Evolutionary conservation across 2,113 vertebrate genomes (phyloP).

Genomic region (Sula dactylatra): DNA sequence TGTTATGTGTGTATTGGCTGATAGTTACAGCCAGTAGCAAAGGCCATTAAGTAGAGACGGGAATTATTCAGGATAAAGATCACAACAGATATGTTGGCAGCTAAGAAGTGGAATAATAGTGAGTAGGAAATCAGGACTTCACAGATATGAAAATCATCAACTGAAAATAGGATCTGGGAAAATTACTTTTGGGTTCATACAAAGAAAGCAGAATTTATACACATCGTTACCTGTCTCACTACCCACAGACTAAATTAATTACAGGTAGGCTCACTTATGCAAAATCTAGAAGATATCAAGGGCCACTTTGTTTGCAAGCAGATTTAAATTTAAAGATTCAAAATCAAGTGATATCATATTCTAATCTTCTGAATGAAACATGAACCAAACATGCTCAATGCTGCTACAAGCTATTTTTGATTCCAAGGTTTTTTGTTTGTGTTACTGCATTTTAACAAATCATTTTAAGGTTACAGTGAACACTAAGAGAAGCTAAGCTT

Average conservation of each 20-base stretch:
- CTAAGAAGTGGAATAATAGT: background rate
- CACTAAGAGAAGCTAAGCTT: background rate
- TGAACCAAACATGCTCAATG: background rate
- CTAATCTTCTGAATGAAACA: background rate
- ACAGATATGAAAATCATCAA: background rate
- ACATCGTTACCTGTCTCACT: background rate
- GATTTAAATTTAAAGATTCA: background rate
- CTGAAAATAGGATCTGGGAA: background rate
- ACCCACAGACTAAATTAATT: background rate
- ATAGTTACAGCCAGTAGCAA: background rate
- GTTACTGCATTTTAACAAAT: background rate
- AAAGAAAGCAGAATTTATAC: background rate
- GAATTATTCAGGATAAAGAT: background rate
- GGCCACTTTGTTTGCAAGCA: background rate
- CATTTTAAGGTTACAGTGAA: background rate
- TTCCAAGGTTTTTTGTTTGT: background rate
- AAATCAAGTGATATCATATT: background rate
- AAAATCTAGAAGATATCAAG: background rate
- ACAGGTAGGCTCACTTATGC: background rate
- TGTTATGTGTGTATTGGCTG: background rate
- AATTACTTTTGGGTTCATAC: background rate
- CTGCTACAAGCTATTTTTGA: background rate
- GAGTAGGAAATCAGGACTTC: background rate
- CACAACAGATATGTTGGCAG: background rate
- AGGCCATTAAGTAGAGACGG: background rate